Evolutionary conservation across 2,888 invertebrate genomes (phyloP).

Genomic region (Parnassius apollo): DNA sequence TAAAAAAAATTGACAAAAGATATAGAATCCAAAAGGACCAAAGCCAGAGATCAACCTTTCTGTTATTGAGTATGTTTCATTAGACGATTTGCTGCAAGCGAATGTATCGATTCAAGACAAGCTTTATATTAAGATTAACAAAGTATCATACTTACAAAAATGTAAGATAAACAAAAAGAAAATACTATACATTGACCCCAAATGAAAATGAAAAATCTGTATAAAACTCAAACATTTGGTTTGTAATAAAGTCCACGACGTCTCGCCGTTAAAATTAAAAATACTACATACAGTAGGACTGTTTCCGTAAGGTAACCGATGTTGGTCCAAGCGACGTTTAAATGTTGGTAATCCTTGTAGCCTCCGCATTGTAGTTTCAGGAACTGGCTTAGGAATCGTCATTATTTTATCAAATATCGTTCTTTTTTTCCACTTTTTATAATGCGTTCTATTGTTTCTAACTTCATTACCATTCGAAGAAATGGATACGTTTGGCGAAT

Average conservation of each 20-base stretch:
- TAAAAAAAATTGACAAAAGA: no score
- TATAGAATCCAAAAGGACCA: no score
- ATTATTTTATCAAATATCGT: not conserved
- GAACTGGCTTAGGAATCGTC: not conserved
- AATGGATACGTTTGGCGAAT: not conserved
- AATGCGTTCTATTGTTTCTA: not conserved
- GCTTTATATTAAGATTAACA: no score
- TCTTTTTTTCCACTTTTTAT: not conserved
- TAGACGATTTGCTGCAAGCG: no score
- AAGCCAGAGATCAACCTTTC: no score
- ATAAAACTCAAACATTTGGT: not conserved
- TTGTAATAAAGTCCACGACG: not conserved
- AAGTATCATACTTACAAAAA: no score
- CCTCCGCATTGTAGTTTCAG: not conserved
- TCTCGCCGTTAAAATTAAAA: conserved; percentile 5
- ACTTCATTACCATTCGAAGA: not conserved
- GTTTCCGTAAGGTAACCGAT: not conserved
- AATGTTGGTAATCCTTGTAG: conserved; percentile 2
- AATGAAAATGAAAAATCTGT: no score
- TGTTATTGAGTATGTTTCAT: no score
- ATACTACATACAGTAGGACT: conserved; percentile 14
- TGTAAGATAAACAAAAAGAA: no score
- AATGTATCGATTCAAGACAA: no score
- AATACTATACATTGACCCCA: no score
- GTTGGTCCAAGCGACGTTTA: conserved; percentile 1